These are phyloP conservation scores for Trachymyrmex cornetzi DNA, from an alignment of 1,140 invertebrate species.

Conservation along the genomic window DNA sequence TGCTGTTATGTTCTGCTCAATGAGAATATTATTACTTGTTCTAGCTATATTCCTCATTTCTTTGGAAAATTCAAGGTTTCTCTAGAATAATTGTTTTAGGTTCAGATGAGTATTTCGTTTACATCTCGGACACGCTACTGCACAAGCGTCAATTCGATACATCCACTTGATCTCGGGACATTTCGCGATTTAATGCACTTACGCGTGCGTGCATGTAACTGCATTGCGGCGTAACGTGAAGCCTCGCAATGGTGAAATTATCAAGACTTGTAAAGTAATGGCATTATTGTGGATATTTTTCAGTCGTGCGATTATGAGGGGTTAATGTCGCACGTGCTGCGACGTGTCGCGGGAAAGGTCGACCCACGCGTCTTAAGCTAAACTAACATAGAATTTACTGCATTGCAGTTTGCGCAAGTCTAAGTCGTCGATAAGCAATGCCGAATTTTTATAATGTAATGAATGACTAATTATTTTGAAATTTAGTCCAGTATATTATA, in stretches of 20 bases:
- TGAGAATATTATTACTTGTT: neutral
- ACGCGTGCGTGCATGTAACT: slow-evolving; percentile 35
- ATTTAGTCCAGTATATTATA: neutral
- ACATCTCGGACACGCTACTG: neutral
- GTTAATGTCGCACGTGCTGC: slow-evolving; percentile 38
- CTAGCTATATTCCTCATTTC: neutral
- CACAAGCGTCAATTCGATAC: slow-evolving; percentile 25
- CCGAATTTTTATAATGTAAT: neutral
- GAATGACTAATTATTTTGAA: neutral
- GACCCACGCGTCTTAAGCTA: slow-evolving; percentile 7
- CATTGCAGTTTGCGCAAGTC: slow-evolving; percentile 20
- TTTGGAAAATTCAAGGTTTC: neutral
- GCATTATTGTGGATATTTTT: slow-evolving; percentile 30
- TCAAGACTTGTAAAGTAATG: slow-evolving; percentile 13
- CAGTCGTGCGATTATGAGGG: neutral
- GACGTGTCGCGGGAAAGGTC: slow-evolving; percentile 15
- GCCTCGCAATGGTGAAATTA: slow-evolving; percentile 20
- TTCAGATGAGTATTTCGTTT: neutral
- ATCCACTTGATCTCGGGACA: slow-evolving; percentile 20
- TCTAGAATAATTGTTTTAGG: neutral
- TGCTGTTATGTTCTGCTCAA: neutral
- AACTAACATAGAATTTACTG: slow-evolving; percentile 44
- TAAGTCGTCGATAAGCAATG: neutral
- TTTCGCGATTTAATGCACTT: slow-evolving; percentile 34
- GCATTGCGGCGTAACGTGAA: slow-evolving; percentile 5